A percentile compares a stretch with the other conserved stretches of the same genome.
Evolutionary conservation across 64 coral and sea anemone species (phyloP).

Genomic region (Cladopsammia gracilis): DNA sequence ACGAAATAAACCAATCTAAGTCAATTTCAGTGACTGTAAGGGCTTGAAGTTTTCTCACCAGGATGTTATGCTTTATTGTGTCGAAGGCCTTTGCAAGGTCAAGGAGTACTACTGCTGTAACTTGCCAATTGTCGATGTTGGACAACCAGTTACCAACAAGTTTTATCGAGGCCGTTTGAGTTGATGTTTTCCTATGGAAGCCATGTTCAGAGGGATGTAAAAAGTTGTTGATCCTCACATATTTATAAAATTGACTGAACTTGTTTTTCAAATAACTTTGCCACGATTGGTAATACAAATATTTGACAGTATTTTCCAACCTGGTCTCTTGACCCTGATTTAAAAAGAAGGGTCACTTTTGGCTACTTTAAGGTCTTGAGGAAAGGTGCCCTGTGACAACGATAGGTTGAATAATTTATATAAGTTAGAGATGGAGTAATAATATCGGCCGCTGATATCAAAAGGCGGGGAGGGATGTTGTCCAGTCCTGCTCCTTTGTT

Average conservation of each 20-base stretch:
- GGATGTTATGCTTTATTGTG: no score
- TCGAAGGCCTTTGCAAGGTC: no score
- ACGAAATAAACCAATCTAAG: no score
- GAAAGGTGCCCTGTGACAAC: conserved; percentile 25
- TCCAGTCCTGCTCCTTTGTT: no score
- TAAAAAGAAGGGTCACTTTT: conserved; percentile 33
- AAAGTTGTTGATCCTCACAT: conserved; percentile 5
- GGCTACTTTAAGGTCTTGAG: conserved; percentile 48
- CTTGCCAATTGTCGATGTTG: no score
- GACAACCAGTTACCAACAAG: no score
- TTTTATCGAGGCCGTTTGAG: no score
- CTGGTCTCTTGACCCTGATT: conserved; percentile 43
- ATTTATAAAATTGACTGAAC: conserved; percentile 4
- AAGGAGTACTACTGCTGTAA: no score
- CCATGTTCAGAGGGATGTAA: conserved; percentile 16
- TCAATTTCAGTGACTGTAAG: no score
- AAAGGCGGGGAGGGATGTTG: conserved; percentile 4
- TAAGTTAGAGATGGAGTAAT: conserved; percentile 34
- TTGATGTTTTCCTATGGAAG: no score
- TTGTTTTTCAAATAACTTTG: conserved; percentile 59
- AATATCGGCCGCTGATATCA: conserved; percentile 22
- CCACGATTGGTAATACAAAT: conserved; percentile 28
- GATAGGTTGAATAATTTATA: conserved; percentile 55
- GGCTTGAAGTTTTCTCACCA: no score
- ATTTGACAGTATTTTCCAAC: conserved; percentile 48